Evolutionary conservation across 2,888 invertebrate genomes (phyloP).

Genomic region (Seira musarum): DNA sequence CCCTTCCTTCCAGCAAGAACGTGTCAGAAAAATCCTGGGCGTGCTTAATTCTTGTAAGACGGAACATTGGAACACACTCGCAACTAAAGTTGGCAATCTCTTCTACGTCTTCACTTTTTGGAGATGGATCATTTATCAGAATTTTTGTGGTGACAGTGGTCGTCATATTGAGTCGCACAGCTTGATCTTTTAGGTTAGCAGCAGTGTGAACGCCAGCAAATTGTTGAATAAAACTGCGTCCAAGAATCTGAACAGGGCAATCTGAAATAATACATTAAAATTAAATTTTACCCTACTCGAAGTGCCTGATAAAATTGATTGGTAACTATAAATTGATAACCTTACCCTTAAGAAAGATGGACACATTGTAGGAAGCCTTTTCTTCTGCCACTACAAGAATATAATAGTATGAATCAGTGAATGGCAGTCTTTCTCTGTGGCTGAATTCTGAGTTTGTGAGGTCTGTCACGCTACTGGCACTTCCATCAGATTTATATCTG

Average conservation of each 20-base stretch:
- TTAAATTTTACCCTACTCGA: not conserved
- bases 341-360: slow-evolving; percentile 71
- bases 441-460: slow-evolving; percentile 70
- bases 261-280: slow-evolving; percentile 54
- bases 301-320: not conserved
- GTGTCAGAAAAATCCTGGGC: slow-evolving; percentile 73
- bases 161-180: slow-evolving; percentile 59
- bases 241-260: slow-evolving; percentile 69
- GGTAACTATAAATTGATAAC: not conserved
- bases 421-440: slow-evolving; percentile 73
- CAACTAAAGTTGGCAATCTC: slow-evolving; percentile 65
- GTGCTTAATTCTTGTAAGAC: slow-evolving; percentile 73
- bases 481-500: slow-evolving; percentile 70
- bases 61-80: slow-evolving; percentile 72
- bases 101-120: slow-evolving; percentile 26
- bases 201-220: slow-evolving; percentile 64
- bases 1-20: slow-evolving; percentile 74
- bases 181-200: slow-evolving; percentile 65
- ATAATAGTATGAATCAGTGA: slow-evolving; percentile 74
- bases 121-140: slow-evolving; percentile 19
- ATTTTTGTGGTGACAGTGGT: slow-evolving; percentile 42
- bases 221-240: slow-evolving; percentile 69
- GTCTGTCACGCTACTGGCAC: slow-evolving; percentile 70
- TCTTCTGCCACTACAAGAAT: slow-evolving; percentile 73
- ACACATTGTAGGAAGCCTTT: slow-evolving; percentile 72